phyloP scores from a whole-genome alignment of 2,888 invertebrate genomes.

The Melipona bicolor region DNA sequence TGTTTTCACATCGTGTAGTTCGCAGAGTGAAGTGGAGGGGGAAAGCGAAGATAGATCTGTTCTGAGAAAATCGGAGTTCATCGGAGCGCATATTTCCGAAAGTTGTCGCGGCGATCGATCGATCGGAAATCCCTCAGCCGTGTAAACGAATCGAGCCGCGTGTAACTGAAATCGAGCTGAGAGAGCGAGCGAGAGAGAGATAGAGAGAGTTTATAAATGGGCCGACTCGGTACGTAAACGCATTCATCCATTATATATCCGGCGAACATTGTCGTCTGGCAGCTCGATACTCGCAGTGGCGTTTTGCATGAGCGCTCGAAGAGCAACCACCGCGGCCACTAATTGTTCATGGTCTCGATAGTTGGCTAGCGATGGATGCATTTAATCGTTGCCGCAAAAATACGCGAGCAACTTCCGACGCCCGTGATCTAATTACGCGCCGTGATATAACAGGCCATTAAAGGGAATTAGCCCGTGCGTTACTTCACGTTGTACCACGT shows the following conservation, averaged over 20 bases:
- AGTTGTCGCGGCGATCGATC: background rate
- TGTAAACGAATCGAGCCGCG: conserved; percentile 5
- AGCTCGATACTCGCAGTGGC: conserved; percentile 4
- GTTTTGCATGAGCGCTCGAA: conserved; percentile 2
- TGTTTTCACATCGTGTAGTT: too few species aligned
- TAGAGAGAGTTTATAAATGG: background rate
- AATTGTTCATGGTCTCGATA: conserved; percentile 47
- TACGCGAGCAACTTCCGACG: conserved; percentile 35
- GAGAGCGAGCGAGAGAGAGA: too few species aligned
- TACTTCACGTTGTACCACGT: too few species aligned
- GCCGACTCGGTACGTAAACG: background rate
- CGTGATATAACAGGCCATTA: conserved; percentile 56
- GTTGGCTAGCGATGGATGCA: conserved; percentile 52
- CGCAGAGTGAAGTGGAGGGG: too few species aligned
- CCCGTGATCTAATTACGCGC: conserved; percentile 52
- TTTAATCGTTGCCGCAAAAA: conserved; percentile 64
- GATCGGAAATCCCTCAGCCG: background rate
- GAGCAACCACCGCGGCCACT: conserved; percentile 1
- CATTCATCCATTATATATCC: conserved; percentile 13
- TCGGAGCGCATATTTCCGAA: too few species aligned
- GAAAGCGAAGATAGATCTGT: too few species aligned
- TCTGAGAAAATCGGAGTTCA: too few species aligned
- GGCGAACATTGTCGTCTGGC: conserved; percentile 3
- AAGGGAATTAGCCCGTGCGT: conserved; percentile 20
- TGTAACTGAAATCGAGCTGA: conserved; percentile 1